Evolutionary conservation across 2,888 invertebrate species (phyloP).

Genomic region (Cataglyphis livida): DNA sequence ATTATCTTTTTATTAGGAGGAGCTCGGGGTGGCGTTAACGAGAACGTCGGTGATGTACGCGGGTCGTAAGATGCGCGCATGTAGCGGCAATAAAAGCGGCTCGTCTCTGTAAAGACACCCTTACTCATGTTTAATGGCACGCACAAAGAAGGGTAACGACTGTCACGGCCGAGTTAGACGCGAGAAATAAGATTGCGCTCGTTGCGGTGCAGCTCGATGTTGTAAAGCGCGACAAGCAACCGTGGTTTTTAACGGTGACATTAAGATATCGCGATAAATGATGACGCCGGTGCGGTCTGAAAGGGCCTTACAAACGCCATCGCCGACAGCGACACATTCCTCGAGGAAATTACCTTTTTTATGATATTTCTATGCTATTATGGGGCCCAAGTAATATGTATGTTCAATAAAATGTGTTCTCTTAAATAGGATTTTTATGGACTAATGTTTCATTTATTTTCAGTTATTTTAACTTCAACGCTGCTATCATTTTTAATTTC

Average conservation of each 20-base stretch:
- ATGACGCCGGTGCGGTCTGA: constrained; percentile 28
- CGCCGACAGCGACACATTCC: constrained; percentile 1
- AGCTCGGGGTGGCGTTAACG: constrained; percentile 35
- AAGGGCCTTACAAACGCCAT: constrained; percentile 22
- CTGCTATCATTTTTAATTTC: neutral
- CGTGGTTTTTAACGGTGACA: constrained; percentile 38
- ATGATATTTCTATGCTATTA: constrained; percentile 1
- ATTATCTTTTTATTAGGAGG: constrained; percentile 9
- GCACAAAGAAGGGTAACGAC: constrained; percentile 55
- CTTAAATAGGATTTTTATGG: neutral
- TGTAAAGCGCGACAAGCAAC: constrained; percentile 19
- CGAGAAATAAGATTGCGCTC: constrained; percentile 40
- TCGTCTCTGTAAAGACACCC: constrained; percentile 54
- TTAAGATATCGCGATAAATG: constrained; percentile 49
- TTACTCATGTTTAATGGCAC: constrained; percentile 50
- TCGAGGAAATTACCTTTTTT: constrained; percentile 21
- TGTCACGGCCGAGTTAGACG: constrained; percentile 23
- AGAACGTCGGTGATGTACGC: constrained; percentile 30
- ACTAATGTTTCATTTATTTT: neutral
- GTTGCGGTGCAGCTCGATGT: constrained; percentile 1
- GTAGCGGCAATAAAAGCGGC: constrained; percentile 53
- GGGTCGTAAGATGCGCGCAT: constrained; percentile 55
- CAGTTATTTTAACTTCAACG: neutral
- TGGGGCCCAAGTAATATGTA: neutral
- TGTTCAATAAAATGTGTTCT: neutral